Evolutionary conservation across 2,888 invertebrate genomes (phyloP).

Genomic region (Leptinotarsa juncta): DNA sequence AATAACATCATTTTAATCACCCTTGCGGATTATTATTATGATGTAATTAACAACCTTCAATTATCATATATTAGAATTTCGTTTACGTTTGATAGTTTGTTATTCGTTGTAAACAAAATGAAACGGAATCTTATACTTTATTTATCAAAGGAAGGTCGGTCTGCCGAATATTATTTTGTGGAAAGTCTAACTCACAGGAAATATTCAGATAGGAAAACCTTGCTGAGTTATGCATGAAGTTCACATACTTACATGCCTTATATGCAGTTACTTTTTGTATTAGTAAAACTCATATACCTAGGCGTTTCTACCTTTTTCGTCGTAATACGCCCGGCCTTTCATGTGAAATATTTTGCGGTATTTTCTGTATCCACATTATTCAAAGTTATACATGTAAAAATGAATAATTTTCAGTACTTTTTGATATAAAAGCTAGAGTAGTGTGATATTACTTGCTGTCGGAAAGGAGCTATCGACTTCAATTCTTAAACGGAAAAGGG

Average conservation of each 20-base stretch:
- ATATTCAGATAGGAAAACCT: constrained; percentile 38
- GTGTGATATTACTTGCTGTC: too few relatives aligned
- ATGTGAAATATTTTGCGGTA: constrained; percentile 51
- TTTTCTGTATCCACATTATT: constrained; percentile 32
- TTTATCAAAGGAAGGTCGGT: constrained; percentile 52
- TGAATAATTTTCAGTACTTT: too few relatives aligned
- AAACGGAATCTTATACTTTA: constrained; percentile 50
- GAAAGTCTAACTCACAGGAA: constrained; percentile 34
- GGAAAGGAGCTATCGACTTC: too few relatives aligned
- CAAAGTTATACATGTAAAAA: too few relatives aligned
- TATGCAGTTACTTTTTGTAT: constrained; percentile 54
- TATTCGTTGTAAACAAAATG: constrained; percentile 23
- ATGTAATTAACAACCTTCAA: too few relatives aligned
- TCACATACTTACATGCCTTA: constrained; percentile 49
- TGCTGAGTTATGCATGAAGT: constrained; percentile 53
- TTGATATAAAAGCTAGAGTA: too few relatives aligned
- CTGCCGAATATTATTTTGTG: constrained; percentile 36
- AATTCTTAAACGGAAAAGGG: too few relatives aligned
- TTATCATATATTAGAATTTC: too few relatives aligned
- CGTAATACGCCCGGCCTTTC: constrained; percentile 49
- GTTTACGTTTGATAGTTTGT: background rate
- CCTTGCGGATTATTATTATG: too few relatives aligned
- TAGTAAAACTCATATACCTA: constrained; percentile 37
- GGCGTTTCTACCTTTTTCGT: constrained; percentile 44
- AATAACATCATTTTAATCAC: too few relatives aligned